These are phyloP conservation scores for Diglossa cyanea DNA, from an alignment of 2,797 vertebrate genomes.

Conservation along the genomic window DNA sequence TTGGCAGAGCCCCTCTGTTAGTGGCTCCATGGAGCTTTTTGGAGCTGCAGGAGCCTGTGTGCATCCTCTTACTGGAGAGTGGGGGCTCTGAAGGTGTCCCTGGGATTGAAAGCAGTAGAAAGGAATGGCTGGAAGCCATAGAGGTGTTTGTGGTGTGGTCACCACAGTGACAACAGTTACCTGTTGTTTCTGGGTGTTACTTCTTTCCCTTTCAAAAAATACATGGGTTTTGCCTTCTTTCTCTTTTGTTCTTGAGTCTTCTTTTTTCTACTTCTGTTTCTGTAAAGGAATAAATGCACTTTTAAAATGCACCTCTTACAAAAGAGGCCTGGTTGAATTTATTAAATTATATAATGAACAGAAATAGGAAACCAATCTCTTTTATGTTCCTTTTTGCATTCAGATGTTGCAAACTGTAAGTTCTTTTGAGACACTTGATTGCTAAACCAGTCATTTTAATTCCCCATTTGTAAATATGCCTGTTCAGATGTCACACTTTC, in stretches of 20 bases:
- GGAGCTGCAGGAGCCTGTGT: not conserved
- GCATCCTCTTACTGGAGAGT: fast-evolving
- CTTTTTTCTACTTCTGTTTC: not conserved
- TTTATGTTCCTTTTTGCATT: not conserved
- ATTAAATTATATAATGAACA: not conserved
- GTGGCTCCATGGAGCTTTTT: not conserved
- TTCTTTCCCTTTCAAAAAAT: not conserved
- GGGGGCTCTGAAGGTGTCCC: not conserved
- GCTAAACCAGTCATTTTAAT: not conserved
- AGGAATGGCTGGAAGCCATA: not conserved
- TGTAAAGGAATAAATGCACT: not conserved
- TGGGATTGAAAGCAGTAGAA: not conserved
- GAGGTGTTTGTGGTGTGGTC: not conserved
- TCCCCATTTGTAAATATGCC: not conserved
- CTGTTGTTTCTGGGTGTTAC: not conserved
- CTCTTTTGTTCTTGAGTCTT: not conserved
- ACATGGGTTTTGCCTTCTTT: not conserved
- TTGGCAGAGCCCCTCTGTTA: not conserved
- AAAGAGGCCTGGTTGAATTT: not conserved
- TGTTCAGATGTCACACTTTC: not conserved
- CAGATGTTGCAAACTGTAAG: not conserved
- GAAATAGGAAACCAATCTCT: not conserved
- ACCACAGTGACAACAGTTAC: not conserved
- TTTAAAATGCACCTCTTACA: not conserved
- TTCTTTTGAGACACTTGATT: not conserved